phyloP scores from a whole-genome alignment of 2,113 vertebrate species.

The Tauraco erythrolophus region DNA sequence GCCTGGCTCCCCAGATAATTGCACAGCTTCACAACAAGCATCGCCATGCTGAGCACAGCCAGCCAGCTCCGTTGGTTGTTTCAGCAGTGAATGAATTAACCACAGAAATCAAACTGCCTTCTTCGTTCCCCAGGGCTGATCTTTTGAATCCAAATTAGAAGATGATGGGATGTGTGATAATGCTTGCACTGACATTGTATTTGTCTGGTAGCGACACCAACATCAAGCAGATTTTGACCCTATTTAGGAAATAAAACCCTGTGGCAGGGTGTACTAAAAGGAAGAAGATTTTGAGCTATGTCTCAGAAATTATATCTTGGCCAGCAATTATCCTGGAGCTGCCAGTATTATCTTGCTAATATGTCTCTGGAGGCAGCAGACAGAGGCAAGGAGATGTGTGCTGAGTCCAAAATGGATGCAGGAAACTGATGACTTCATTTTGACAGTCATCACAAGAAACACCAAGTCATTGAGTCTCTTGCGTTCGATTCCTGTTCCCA shows the following conservation, averaged over 20 bases:
- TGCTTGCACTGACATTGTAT: neutral
- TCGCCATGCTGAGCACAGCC: neutral
- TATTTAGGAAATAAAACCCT: neutral
- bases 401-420: neutral
- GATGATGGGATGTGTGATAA: neutral
- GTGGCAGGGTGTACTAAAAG: neutral
- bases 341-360: conserved; percentile 12
- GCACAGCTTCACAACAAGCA: neutral
- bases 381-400: neutral
- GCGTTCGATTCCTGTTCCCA: neutral
- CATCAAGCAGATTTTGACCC: neutral
- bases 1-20: neutral
- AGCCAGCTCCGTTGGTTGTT: neutral
- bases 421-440: conserved; percentile 38
- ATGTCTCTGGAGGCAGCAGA: conserved; percentile 25
- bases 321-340: neutral
- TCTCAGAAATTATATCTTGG: neutral
- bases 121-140: neutral
- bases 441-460: conserved; percentile 20
- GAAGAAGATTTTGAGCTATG: neutral
- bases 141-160: conserved; percentile 11
- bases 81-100: neutral
- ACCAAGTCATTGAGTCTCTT: neutral
- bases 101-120: neutral
- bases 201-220: neutral